Evolutionary conservation across 2,113 vertebrate genomes (phyloP).

Genomic region (Litocranius walleri): DNA sequence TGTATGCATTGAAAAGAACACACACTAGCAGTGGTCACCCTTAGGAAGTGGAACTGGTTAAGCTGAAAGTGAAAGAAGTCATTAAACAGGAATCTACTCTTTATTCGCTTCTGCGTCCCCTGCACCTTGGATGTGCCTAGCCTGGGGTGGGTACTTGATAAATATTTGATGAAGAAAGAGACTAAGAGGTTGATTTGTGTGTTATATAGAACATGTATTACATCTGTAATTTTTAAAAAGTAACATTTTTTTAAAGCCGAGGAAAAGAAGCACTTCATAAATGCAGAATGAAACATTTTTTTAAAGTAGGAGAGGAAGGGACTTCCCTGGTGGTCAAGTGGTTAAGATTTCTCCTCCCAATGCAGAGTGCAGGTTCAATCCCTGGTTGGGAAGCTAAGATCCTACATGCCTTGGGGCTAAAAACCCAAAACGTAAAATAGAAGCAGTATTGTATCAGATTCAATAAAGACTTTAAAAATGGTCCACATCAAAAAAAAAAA

Average conservation of each 20-base stretch:
- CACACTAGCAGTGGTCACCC: not conserved
- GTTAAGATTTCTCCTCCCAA: not conserved
- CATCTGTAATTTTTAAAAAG: not conserved
- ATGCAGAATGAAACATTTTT: not conserved
- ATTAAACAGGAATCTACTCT: not conserved
- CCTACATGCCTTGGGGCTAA: not conserved
- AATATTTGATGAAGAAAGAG: not conserved
- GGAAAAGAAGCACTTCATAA: not conserved
- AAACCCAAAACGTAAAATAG: not conserved
- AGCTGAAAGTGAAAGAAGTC: not conserved
- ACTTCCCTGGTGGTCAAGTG: not conserved
- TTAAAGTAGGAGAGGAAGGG: not conserved
- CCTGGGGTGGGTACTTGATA: rapidly evolving
- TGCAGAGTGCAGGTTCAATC: not conserved
- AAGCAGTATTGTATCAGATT: not conserved
- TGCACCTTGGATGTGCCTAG: not conserved
- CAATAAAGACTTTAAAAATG: not conserved
- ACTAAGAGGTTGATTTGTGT: not conserved
- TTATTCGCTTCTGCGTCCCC: not conserved
- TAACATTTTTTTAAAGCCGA: not conserved
- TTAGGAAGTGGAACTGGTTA: not conserved
- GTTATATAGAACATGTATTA: rapidly evolving
- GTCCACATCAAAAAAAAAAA: not conserved
- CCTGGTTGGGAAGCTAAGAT: not conserved
- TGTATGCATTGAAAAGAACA: not conserved